Evolutionary conservation across 2,888 invertebrate genomes (phyloP).

Genomic region (Cryptus viduatorius): DNA sequence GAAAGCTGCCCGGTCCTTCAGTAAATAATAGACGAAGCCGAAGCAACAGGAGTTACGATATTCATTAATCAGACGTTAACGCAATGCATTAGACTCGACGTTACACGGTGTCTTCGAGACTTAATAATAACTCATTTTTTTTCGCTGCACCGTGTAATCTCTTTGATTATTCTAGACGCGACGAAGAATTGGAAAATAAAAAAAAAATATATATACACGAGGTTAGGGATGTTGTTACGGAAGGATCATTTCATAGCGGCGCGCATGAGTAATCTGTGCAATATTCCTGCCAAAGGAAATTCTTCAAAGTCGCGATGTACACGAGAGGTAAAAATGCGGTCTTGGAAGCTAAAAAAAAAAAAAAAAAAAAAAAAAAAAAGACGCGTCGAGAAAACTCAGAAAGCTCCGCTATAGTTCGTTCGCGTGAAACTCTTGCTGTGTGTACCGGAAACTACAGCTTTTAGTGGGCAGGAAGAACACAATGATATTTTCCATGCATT

Average conservation of each 20-base stretch:
- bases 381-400: neutral
- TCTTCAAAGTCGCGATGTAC: slow-evolving; percentile 11
- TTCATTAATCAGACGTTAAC: too few species aligned
- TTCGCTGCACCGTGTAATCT: too few species aligned
- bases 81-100: too few species aligned
- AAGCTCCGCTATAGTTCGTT: neutral
- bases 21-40: neutral
- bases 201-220: too few species aligned
- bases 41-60: neutral
- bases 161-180: too few species aligned
- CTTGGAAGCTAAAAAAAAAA: neutral
- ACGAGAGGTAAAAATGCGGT: neutral
- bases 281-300: neutral
- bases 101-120: too few species aligned
- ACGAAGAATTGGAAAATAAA: too few species aligned
- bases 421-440: neutral
- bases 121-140: too few species aligned
- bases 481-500: neutral
- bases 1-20: neutral
- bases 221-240: too few species aligned
- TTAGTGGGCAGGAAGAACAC: too few species aligned
- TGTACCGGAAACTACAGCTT: neutral
- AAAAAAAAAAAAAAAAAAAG: neutral
- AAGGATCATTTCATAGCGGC: too few species aligned
- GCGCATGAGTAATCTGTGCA: neutral